Evolutionary conservation across 2,113 vertebrate genomes (phyloP).

Genomic region (Eubucco bourcierii): DNA sequence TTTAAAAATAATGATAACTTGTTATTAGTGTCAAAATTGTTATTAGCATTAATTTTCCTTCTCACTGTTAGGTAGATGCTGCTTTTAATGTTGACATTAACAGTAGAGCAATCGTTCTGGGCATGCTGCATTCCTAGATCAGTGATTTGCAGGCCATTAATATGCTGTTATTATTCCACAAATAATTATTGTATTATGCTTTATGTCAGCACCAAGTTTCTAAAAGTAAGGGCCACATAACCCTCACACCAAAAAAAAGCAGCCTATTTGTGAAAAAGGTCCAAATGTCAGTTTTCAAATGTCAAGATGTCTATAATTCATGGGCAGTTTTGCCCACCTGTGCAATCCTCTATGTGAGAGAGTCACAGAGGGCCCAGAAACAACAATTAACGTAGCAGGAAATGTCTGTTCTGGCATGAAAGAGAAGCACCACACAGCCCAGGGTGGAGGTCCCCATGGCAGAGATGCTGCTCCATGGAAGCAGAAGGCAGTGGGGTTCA

Average conservation of each 20-base stretch:
- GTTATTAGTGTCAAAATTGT: conserved; percentile 78
- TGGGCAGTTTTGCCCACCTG: neutral
- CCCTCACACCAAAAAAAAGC: neutral
- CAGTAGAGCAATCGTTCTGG: conserved; percentile 71
- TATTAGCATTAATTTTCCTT: conserved; percentile 78
- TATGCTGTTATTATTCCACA: conserved; percentile 76
- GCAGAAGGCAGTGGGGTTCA: neutral
- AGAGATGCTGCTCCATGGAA: neutral
- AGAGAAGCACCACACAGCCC: neutral
- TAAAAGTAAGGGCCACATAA: neutral
- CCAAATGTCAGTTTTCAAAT: neutral
- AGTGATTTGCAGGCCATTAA: conserved; percentile 77
- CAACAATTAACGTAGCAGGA: neutral
- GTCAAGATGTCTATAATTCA: neutral
- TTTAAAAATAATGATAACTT: conserved; percentile 72
- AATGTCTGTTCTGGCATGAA: neutral
- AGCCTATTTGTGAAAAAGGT: neutral
- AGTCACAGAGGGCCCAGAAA: neutral
- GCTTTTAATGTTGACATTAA: conserved; percentile 80
- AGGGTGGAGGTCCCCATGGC: rapidly evolving
- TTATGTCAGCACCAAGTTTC: conserved; percentile 65
- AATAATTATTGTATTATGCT: conserved; percentile 71
- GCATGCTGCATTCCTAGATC: conserved; percentile 69
- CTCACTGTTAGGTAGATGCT: conserved; percentile 74
- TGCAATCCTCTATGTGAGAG: neutral